A percentile compares a stretch with the other conserved stretches of the same genome.
Evolutionary conservation across 2,797 vertebrate genomes (phyloP).

Genomic region (Phrynocephalus vlangalii): DNA sequence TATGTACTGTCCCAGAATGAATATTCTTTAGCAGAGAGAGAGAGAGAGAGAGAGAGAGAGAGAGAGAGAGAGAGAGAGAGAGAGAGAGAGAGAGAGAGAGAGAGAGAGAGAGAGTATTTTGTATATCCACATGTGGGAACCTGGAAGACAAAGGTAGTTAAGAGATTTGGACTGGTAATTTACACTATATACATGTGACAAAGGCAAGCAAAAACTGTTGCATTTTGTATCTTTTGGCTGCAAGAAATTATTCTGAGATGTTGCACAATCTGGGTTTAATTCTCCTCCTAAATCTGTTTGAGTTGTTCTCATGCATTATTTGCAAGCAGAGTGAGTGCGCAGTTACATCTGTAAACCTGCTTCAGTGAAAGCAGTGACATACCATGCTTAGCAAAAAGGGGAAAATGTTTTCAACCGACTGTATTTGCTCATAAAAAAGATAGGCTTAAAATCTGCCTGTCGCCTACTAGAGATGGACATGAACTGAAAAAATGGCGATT

Average conservation of each 20-base stretch:
- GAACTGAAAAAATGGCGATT: too few relatives aligned
- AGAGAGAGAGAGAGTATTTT: background rate
- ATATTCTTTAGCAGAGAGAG: conserved; percentile 18
- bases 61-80: conserved; percentile 4
- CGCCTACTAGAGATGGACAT: background rate
- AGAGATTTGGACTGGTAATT: conserved; percentile 13
- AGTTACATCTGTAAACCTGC: background rate
- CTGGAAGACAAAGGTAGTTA: conserved; percentile 7
- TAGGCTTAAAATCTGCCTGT: background rate
- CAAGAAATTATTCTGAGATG: conserved; percentile 7
- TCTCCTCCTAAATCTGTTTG: background rate
- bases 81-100: conserved; percentile 6
- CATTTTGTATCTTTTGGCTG: background rate
- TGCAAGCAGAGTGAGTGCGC: background rate
- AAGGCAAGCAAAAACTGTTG: background rate
- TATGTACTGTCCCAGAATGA: conserved; percentile 31
- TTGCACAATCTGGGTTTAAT: background rate
- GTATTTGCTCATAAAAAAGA: background rate
- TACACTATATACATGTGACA: background rate
- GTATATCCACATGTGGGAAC: conserved; percentile 10
- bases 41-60: background rate
- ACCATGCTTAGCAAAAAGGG: background rate
- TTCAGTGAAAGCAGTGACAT: background rate
- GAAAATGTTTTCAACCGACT: background rate
- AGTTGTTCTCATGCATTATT: background rate